These are phyloP conservation scores for Campoletis raptor DNA, from an alignment of 2,888 invertebrate species.

Conservation along the genomic window DNA sequence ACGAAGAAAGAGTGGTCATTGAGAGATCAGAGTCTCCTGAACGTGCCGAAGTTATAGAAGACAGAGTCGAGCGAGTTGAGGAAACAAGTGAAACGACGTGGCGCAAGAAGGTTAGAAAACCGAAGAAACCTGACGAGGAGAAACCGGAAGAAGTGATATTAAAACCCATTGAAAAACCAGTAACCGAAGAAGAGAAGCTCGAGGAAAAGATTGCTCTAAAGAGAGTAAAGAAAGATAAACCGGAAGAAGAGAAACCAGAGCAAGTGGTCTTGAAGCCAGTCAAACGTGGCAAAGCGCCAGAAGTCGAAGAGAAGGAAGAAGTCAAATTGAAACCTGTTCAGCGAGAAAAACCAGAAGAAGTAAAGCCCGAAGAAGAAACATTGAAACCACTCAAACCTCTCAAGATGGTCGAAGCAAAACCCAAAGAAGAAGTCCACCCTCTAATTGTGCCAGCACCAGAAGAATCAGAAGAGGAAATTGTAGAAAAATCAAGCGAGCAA, in stretches of 20 bases:
- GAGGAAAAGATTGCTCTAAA: slow-evolving; percentile 74
- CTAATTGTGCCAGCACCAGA: slow-evolving; percentile 78
- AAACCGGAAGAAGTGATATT: slow-evolving; percentile 81
- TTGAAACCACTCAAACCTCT: slow-evolving; percentile 70
- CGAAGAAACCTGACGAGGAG: slow-evolving; percentile 77
- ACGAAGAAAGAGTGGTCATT: slow-evolving; percentile 83
- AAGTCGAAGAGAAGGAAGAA: slow-evolving; percentile 83
- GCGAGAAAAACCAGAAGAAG: slow-evolving; percentile 73
- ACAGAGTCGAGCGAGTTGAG: slow-evolving; percentile 70
- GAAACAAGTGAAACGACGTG: slow-evolving; percentile 79
- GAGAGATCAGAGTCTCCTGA: slow-evolving; percentile 71
- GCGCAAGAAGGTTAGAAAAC: slow-evolving; percentile 75
- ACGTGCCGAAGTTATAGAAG: slow-evolving; percentile 64
- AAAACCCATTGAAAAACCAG: slow-evolving; percentile 82
- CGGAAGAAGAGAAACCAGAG: slow-evolving; percentile 85
- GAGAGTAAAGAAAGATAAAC: slow-evolving; percentile 71
- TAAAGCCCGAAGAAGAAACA: slow-evolving; percentile 61
- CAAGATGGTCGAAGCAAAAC: slow-evolving; percentile 62
- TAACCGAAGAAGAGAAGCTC: slow-evolving; percentile 68
- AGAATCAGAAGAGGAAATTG: slow-evolving; percentile 81
- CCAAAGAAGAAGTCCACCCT: slow-evolving; percentile 67
- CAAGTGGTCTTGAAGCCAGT: slow-evolving; percentile 76
- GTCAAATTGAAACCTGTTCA: slow-evolving; percentile 49
- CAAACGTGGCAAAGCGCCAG: slow-evolving; percentile 74
- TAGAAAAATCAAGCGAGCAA: slow-evolving; percentile 79